Percentiles rank a stretch among this genome's conserved stretches.
These are phyloP conservation scores for Phoebastria nigripes DNA, from an alignment of 2,797 vertebrate genomes.

Conservation along the genomic window DNA sequence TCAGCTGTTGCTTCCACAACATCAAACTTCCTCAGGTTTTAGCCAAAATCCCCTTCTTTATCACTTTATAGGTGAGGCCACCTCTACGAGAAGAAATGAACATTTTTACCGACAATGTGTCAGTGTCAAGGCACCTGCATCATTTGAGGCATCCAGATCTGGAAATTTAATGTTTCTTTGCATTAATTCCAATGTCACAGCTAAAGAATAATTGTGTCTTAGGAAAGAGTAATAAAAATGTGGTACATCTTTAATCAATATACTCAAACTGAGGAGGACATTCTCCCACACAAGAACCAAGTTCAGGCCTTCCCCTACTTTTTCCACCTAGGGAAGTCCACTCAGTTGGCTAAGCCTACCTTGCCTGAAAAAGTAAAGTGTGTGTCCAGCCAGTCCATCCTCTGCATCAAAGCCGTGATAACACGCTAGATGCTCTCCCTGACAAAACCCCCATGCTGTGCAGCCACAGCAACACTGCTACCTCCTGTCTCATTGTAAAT, in stretches of 20 bases:
- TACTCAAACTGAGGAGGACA: neutral
- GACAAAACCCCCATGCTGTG: neutral
- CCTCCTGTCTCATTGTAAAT: constrained; percentile 71
- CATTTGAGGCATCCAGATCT: neutral
- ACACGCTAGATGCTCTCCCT: neutral
- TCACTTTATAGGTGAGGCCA: neutral
- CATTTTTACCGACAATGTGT: neutral
- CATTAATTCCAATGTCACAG: neutral
- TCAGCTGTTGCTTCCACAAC: neutral
- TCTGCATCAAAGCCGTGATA: neutral
- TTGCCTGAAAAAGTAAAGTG: neutral
- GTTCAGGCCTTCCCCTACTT: neutral
- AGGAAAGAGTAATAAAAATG: neutral
- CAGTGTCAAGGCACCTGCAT: neutral
- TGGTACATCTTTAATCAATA: neutral
- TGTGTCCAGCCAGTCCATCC: neutral
- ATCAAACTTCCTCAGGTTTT: neutral
- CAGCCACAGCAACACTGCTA: constrained; percentile 65
- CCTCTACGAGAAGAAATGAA: neutral
- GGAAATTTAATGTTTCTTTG: neutral
- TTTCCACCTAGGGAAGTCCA: neutral
- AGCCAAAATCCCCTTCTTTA: neutral
- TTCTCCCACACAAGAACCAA: neutral
- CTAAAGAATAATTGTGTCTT: neutral
- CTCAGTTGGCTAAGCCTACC: neutral